These are phyloP conservation scores for Polia nebulosa DNA, from an alignment of 2,888 invertebrate species.

Conservation along the genomic window DNA sequence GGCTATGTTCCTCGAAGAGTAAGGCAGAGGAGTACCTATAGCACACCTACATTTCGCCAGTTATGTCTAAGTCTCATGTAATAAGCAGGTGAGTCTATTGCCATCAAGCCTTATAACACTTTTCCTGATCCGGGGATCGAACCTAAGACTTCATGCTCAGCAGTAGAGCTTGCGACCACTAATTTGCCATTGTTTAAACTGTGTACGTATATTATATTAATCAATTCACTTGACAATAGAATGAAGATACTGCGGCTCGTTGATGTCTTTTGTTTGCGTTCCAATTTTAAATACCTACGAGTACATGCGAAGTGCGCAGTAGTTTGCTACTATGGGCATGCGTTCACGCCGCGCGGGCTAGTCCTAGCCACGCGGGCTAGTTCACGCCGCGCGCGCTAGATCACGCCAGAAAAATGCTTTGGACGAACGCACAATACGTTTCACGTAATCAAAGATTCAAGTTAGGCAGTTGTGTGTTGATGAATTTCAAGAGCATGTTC, in stretches of 20 bases:
- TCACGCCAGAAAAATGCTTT: background rate
- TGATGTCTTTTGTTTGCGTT: slow-evolving; percentile 62
- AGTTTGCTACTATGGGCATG: background rate
- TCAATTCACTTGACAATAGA: background rate
- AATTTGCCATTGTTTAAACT: background rate
- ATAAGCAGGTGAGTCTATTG: background rate
- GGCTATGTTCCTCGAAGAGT: too few species aligned
- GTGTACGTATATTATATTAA: too few species aligned
- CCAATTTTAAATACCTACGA: slow-evolving; percentile 21
- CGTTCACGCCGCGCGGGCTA: too few species aligned
- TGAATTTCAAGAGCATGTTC: too few species aligned
- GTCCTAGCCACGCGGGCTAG: too few species aligned
- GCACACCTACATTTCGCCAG: background rate
- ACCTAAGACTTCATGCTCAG: background rate
- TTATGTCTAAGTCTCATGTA: background rate
- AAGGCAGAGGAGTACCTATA: too few species aligned
- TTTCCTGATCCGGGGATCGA: background rate
- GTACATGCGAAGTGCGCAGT: background rate
- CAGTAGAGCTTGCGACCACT: background rate
- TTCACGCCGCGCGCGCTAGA: background rate
- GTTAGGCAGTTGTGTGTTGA: too few species aligned
- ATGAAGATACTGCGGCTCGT: slow-evolving; percentile 38
- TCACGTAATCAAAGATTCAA: background rate
- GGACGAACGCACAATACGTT: background rate
- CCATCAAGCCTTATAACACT: background rate